phyloP scores from a whole-genome alignment of 2,888 invertebrate genomes.

The Leptodirus hochenwartii region DNA sequence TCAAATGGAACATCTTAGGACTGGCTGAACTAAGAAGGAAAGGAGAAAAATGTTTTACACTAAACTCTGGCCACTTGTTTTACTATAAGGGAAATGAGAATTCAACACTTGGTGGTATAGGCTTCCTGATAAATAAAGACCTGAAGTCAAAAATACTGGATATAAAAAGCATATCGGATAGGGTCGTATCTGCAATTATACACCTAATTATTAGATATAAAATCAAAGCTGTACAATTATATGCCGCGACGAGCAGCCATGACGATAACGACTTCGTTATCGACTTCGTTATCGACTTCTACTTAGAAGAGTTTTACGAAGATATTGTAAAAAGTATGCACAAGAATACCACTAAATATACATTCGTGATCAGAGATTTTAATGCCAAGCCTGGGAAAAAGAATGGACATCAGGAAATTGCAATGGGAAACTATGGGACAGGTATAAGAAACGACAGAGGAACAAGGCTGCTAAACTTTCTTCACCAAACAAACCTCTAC shows the following conservation, averaged over 20 bases:
- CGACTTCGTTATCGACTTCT: too few relatives aligned
- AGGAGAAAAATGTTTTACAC: slow-evolving; percentile 7
- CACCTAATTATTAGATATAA: background rate
- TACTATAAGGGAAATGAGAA: slow-evolving; percentile 6
- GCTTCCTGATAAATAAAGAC: slow-evolving; percentile 4
- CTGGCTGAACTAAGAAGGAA: slow-evolving; percentile 2
- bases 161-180: slow-evolving; percentile 1
- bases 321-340: background rate
- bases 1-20: slow-evolving; percentile 6
- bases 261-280: too few relatives aligned
- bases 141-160: background rate
- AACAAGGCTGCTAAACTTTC: slow-evolving; percentile 6
- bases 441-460: slow-evolving; percentile 10
- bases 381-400: slow-evolving; percentile 9
- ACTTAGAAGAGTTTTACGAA: slow-evolving; percentile 5
- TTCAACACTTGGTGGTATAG: slow-evolving; percentile 2
- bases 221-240: too few relatives aligned
- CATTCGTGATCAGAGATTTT: slow-evolving; percentile 8
- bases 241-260: too few relatives aligned
- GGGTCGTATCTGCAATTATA: slow-evolving; percentile 1
- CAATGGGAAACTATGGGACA: slow-evolving; percentile 8
- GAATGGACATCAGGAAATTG: slow-evolving; percentile 6
- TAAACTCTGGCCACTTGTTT: background rate
- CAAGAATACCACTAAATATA: slow-evolving; percentile 5
- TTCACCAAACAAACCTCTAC: slow-evolving; percentile 6